These are phyloP conservation scores for Geodia barretti DNA, from an alignment of 37 sponge, comb jelly and placozoan species.

Conservation along the genomic window DNA sequence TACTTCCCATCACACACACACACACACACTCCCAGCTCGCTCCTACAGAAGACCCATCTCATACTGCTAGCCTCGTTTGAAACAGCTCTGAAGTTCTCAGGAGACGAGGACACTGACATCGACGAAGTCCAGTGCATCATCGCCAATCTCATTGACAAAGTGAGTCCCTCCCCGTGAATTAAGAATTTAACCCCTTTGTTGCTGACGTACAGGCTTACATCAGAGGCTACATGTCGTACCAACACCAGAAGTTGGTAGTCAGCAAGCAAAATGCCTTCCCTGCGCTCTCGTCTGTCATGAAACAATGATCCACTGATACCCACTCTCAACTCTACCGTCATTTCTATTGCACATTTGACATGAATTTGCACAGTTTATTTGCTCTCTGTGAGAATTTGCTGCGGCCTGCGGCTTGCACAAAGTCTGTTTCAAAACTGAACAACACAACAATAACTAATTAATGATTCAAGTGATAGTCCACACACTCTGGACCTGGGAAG, in stretches of 20 bases:
- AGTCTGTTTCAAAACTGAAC: too few species aligned
- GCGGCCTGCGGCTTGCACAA: too few species aligned
- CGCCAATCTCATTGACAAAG: slow-evolving; percentile 95
- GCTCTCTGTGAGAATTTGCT: too few species aligned
- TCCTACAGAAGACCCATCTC: slow-evolving; percentile 63
- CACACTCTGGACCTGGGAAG: too few species aligned
- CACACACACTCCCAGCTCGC: slow-evolving; percentile 35
- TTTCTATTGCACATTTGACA: background rate
- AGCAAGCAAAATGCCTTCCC: slow-evolving; percentile 97
- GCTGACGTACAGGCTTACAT: slow-evolving; percentile 66
- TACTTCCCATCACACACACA: too few species aligned
- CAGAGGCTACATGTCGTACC: slow-evolving; percentile 93
- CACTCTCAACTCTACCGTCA: background rate
- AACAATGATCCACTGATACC: background rate
- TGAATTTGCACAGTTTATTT: background rate
- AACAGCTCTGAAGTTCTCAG: slow-evolving; percentile 48
- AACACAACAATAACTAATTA: too few species aligned
- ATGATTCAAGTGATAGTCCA: too few species aligned
- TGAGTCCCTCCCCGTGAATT: too few species aligned
- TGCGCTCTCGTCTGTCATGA: slow-evolving; percentile 25
- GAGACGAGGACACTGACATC: slow-evolving; percentile 75
- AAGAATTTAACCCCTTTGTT: background rate
- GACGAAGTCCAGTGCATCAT: slow-evolving; percentile 95
- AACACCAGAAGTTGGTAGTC: slow-evolving; percentile 96
- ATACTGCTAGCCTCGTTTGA: slow-evolving; percentile 65